Conservation (phyloP, 2,797 vertebrate genomes). For the Callimico goeldii region DNA sequence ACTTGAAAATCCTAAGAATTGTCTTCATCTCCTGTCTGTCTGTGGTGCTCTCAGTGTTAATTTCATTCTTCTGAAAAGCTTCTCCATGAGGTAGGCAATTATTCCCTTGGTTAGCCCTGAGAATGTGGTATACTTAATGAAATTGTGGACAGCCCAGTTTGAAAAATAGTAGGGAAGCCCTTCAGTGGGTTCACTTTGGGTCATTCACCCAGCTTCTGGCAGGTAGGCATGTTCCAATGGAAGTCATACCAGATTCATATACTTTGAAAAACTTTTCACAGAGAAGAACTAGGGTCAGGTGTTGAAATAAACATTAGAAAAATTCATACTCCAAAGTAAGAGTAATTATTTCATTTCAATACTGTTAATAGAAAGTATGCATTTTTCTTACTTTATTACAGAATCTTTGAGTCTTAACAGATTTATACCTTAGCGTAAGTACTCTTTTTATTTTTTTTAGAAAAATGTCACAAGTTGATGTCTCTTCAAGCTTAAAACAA, state of each 20-base stretch:
- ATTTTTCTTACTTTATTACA: constrained; percentile 14
- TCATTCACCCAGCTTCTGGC: not conserved
- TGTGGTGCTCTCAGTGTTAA: not conserved
- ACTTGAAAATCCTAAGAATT: not conserved
- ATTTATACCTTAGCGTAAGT: not conserved
- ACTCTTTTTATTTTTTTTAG: not conserved
- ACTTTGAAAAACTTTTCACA: not conserved
- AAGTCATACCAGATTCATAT: not conserved
- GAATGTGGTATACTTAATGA: not conserved
- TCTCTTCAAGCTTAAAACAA: not conserved
- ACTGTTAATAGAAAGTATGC: not conserved
- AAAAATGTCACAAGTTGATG: not conserved
- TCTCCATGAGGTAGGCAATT: not conserved
- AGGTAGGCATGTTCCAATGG: not conserved
- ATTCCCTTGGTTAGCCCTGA: not conserved
- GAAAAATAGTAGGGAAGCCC: not conserved
- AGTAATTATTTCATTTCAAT: not conserved
- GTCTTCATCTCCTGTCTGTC: not conserved
- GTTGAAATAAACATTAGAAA: not conserved
- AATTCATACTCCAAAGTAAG: not conserved
- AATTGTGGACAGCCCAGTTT: not conserved
- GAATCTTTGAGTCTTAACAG: not conserved
- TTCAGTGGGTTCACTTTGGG: not conserved
- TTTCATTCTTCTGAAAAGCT: not conserved
- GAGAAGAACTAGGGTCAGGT: not conserved